These are phyloP conservation scores for Zaprionus ghesquierei DNA, from an alignment of 1,140 invertebrate genomes.

Conservation along the genomic window DNA sequence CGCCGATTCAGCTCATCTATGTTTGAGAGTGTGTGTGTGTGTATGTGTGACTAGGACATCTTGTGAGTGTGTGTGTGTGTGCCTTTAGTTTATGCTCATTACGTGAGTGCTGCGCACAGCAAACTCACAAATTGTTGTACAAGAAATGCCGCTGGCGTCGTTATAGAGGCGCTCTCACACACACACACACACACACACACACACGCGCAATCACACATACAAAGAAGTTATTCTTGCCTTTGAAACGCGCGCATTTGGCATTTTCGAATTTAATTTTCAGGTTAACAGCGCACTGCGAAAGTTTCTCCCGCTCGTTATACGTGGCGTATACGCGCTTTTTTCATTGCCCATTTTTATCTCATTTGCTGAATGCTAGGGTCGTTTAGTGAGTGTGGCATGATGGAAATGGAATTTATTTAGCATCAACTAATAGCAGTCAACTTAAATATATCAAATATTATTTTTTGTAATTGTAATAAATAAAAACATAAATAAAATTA, in stretches of 20 bases:
- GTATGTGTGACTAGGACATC: neutral
- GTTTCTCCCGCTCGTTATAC: slow-evolving; percentile 24
- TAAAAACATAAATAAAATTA: too few species aligned
- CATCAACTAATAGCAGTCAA: too few species aligned
- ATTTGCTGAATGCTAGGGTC: slow-evolving; percentile 1
- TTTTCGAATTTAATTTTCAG: slow-evolving; percentile 73
- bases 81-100: slow-evolving; percentile 80
- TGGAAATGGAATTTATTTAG: too few species aligned
- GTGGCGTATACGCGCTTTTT: slow-evolving; percentile 61
- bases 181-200: slow-evolving; percentile 22
- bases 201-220: slow-evolving; percentile 3
- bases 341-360: slow-evolving; percentile 52
- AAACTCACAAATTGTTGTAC: slow-evolving; percentile 78
- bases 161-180: slow-evolving; percentile 33
- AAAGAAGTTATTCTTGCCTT: slow-evolving; percentile 60
- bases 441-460: too few species aligned
- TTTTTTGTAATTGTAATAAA: too few species aligned
- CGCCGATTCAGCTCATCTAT: slow-evolving; percentile 59
- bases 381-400: neutral
- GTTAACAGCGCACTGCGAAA: slow-evolving; percentile 51
- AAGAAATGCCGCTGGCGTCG: slow-evolving; percentile 69
- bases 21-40: slow-evolving; percentile 5
- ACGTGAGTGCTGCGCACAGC: slow-evolving; percentile 73
- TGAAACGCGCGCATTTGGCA: slow-evolving; percentile 38
- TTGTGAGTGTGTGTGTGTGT: slow-evolving; percentile 33